Base-by-base conservation (phyloP, 2,797 vertebrate genomes). In the Poeciliopsis presidionis region DNA sequence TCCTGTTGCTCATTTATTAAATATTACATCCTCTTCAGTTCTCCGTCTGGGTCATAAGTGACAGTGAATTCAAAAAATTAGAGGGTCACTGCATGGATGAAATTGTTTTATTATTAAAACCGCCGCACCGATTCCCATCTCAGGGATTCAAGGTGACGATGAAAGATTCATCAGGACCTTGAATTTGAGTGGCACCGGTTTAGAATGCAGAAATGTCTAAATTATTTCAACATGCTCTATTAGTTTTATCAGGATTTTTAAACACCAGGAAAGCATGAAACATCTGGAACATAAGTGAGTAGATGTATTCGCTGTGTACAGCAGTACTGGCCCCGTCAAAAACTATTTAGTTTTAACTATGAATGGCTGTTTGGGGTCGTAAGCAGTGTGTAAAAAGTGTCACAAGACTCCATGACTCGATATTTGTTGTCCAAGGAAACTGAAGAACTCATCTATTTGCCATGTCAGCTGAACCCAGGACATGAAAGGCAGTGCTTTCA, bases 1-100 rank as follows among this genome's bases (percentile, higher is more conserved):
- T 80, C 28, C 80, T 78, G 84, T 80, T 87, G 86, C 87, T 90
- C 87, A 88, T 88, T 84, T 79, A 90, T 88, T 84, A 88, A 87
- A 90, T 77, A 85, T 84, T 77, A 79, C 49, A 75, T 87, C 77
- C 72, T 59, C 76, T 83, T 57, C 69, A 67, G 61, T 76, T 86
- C 70, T 78, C 47, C 36, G 43, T 79, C 79, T 76, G 76, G 80
- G 75, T 76, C n/a, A 13, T 30, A 36, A 73, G 81, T 73, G 74
- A 86, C 86, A 84, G 39, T 81, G 73, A 79, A 87, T 79, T 82
- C 45, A 80, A 53, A 80, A 30, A 81, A 84, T 76, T 33, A 53
- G 47, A 77, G 39, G 81, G 76, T 84, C 77, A 83, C 9, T 36
- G 69, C 72, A 69, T 33, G 28, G 53, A 75, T 47, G 20, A 70